Evolutionary conservation across 2,113 vertebrate species (phyloP), one percentile per base, ranked within the genome.

Genomic region (Daubentonia madagascariensis): DNA sequence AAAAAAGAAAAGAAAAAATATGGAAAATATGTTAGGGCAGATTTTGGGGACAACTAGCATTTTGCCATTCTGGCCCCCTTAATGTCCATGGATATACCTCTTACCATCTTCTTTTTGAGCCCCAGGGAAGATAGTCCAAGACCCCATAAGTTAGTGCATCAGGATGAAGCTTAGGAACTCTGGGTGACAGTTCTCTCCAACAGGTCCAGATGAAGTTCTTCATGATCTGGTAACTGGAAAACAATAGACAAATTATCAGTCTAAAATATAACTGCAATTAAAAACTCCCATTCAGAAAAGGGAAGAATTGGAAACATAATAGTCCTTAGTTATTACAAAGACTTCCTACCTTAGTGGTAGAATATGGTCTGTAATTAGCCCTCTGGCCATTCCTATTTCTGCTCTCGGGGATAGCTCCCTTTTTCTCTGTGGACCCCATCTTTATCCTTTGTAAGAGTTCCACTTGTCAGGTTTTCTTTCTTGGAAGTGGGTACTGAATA

Each of bases 361-460:
- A 65, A 22, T 12, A 4, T 0, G 1, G 10, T 25, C 35, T 30
- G 25, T n/a, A n/a, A 12, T 84, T 40, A 45, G 20, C 35, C 13
- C n/a, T 35, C n/a, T 65, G 22, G 13, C 6, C 35, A 50, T 10
- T 22, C 12, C 1, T 9, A 8, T 43, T 83, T 59, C 37, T 90
- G 23, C 73, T 28, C 73, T 76, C 61, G 63, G 28, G 13, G 20
- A 80, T 75, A 8, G n/a, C 7, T 67, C 5, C 25, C 14, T 65
- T 61, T 25, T 59, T 63, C 28, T 52, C 48, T 23, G n/a, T 70
- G 48, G 48, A 68, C 25, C 2, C 28, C 17, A 57, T 65, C 16
- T 37, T 65, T 43, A 45, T 73, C 40, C n/a, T 54, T 40, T 78
- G 20, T 45, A 80, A 63, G 37, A 50, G 18, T 23, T 3, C 72